A percentile compares a stretch with the other conserved stretches of the same genome.
Evolutionary conservation across 1,140 invertebrate genomes (phyloP).

Genomic region (Idris sp.): DNA sequence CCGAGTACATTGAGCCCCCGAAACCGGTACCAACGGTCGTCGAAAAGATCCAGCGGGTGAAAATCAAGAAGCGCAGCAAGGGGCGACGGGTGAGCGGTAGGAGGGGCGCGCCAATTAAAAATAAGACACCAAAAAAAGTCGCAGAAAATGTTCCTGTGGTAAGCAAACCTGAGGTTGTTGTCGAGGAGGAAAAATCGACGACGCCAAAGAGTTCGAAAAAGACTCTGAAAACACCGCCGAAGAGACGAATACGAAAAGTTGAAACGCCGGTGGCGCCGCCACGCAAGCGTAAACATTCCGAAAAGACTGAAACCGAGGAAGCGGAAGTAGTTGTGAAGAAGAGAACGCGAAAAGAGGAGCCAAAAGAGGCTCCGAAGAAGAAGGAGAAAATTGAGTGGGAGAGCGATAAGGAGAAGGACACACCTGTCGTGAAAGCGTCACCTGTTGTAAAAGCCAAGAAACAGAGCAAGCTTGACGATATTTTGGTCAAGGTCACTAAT

Average conservation of each 20-base stretch:
- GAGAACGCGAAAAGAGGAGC: slow-evolving; percentile 65
- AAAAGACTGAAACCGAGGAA: slow-evolving; percentile 72
- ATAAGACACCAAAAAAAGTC: slow-evolving; percentile 72
- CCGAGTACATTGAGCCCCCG: slow-evolving; percentile 66
- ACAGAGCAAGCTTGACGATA: slow-evolving; percentile 75
- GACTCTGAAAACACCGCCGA: slow-evolving; percentile 31
- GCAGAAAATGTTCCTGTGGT: no score
- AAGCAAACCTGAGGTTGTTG: no score
- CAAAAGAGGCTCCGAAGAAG: slow-evolving; percentile 19
- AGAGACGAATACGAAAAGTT: slow-evolving; percentile 67
- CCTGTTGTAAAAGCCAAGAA: slow-evolving; percentile 68
- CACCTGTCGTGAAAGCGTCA: no score
- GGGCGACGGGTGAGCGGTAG: slow-evolving; percentile 66
- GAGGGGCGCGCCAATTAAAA: slow-evolving; percentile 72
- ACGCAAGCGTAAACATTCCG: slow-evolving; percentile 77
- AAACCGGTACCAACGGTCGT: slow-evolving; percentile 71
- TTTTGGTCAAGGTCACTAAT: slow-evolving; percentile 73
- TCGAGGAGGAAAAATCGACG: slow-evolving; percentile 4
- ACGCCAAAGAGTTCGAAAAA: slow-evolving; percentile 49
- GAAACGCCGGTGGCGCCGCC: slow-evolving; percentile 45
- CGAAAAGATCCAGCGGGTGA: slow-evolving; percentile 75
- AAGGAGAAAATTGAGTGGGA: slow-evolving; percentile 52
- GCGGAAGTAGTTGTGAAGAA: slow-evolving; percentile 65
- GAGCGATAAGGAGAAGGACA: slow-evolving; percentile 57
- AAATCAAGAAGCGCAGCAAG: slow-evolving; percentile 74